phyloP scores from a whole-genome alignment of 1,140 invertebrate species.

The Calephelis nemesis region DNA sequence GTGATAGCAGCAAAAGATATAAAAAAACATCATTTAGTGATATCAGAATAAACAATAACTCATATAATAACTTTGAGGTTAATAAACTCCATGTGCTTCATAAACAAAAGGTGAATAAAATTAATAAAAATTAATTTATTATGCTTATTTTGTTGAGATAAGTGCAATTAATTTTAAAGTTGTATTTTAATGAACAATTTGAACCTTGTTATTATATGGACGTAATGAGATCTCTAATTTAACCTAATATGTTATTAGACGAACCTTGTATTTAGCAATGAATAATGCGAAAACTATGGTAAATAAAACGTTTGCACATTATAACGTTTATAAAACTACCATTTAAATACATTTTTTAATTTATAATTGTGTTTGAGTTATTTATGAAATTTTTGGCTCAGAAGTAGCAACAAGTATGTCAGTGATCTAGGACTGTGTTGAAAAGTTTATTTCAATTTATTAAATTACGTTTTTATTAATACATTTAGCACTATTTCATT shows the following conservation, averaged over 20 bases:
- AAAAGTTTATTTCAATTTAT: not conserved
- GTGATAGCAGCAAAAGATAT: constrained; percentile 31
- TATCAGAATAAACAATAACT: constrained; percentile 42
- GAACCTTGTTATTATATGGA: constrained; percentile 1
- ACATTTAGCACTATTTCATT: not conserved
- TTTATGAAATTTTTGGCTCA: not conserved
- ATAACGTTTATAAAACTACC: constrained; percentile 7
- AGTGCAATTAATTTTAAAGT: constrained; percentile 25
- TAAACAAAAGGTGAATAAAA: constrained; percentile 64
- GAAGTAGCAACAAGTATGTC: not conserved
- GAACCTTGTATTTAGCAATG: constrained; percentile 3
- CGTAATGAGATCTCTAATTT: constrained; percentile 10
- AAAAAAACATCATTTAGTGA: constrained; percentile 26
- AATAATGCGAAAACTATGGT: constrained; percentile 13
- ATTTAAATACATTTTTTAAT: constrained; percentile 7
- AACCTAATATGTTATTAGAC: constrained; percentile 10
- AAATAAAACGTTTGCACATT: constrained; percentile 6
- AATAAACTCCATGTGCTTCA: constrained; percentile 35
- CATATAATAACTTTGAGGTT: constrained; percentile 36
- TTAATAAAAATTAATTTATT: constrained; percentile 67
- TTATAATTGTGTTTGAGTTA: not conserved
- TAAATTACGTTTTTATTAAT: constrained; percentile 1
- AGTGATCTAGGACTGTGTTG: not conserved
- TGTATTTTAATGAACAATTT: constrained; percentile 25
- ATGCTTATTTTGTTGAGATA: constrained; percentile 34